Percentiles rank a stretch among this genome's conserved stretches.
Evolutionary conservation across 92 coral and sea anemone genomes (phyloP).

Genomic region (Parazoanthus atlanticus): DNA sequence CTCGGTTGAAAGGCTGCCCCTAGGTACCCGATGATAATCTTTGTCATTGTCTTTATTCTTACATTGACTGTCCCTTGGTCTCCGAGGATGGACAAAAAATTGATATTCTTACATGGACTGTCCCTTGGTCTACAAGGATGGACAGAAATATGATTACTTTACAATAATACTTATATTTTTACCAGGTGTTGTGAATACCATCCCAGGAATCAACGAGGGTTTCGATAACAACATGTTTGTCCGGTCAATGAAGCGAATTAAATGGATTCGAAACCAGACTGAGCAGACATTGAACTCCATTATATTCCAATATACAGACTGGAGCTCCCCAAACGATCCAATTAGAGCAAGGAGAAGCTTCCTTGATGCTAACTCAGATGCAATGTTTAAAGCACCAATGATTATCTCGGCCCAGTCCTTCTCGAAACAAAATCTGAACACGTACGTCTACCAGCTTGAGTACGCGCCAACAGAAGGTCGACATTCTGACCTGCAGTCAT

Average conservation of each 20-base stretch:
- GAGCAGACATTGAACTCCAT: neutral
- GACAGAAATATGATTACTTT: too few relatives aligned
- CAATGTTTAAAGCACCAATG: constrained; percentile 23
- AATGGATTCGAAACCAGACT: constrained; percentile 22
- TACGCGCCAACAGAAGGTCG: neutral
- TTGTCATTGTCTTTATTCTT: too few relatives aligned
- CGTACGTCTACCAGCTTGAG: constrained; percentile 12
- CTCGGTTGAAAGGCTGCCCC: too few relatives aligned
- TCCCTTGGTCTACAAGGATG: neutral
- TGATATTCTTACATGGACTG: neutral
- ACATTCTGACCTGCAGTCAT: neutral
- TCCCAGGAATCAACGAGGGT: constrained; percentile 22
- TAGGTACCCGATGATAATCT: too few relatives aligned
- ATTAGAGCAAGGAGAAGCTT: neutral
- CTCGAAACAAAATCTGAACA: neutral
- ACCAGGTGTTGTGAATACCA: constrained; percentile 3
- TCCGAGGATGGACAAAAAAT: too few relatives aligned
- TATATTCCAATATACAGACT: constrained; percentile 6
- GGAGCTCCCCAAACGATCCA: constrained; percentile 23
- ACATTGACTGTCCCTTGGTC: too few relatives aligned
- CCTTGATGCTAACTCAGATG: constrained; percentile 20
- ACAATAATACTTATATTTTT: neutral
- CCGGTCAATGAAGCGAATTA: constrained; percentile 8
- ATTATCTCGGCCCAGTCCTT: constrained; percentile 9
- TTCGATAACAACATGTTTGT: neutral